These are phyloP conservation scores for Polydesmus complanatus DNA, from an alignment of 2,888 invertebrate species.

Conservation along the genomic window DNA sequence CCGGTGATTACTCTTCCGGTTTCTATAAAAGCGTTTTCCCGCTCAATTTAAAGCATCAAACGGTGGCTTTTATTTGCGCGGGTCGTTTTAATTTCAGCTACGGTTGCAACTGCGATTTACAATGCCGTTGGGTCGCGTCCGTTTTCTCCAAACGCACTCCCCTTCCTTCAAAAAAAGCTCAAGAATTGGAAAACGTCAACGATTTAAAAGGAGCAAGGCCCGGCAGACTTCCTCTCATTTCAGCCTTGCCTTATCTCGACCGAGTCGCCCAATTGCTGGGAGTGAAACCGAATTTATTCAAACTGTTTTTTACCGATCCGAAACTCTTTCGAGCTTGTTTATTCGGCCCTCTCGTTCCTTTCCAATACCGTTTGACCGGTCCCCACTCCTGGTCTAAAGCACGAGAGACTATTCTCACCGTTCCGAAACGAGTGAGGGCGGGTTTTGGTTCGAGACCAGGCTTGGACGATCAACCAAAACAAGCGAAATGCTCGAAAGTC, in stretches of 20 bases:
- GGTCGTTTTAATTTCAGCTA: background rate
- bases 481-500: too few species aligned
- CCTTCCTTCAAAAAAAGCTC: background rate
- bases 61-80: background rate
- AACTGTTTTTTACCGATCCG: background rate
- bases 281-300: background rate
- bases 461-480: too few species aligned
- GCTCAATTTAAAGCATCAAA: background rate
- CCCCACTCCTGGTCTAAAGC: background rate
- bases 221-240: background rate
- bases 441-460: too few species aligned
- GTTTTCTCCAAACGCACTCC: background rate
- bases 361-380: background rate
- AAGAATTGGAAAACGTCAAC: background rate
- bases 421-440: background rate
- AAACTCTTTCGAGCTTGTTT: background rate
- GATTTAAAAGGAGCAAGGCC: background rate
- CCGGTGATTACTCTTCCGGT: background rate
- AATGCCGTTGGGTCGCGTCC: background rate
- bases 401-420: background rate
- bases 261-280: background rate
- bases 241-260: background rate
- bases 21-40: background rate
- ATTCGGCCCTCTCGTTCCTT: background rate
- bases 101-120: background rate